Conservation (phyloP, 2,888 invertebrate species). For the Synergus laeviventris region DNA sequence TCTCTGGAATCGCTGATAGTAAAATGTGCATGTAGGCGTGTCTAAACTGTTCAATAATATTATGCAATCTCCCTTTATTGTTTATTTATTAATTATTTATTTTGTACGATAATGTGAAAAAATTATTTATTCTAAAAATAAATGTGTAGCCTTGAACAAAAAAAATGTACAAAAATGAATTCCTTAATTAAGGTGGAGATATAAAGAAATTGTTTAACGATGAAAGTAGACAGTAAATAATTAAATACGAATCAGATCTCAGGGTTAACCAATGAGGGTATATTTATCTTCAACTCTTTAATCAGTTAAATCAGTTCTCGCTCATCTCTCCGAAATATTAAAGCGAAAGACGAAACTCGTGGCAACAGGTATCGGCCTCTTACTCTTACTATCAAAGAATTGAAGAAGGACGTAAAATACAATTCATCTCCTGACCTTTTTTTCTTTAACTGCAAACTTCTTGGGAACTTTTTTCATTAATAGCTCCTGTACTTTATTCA, state of each 20-base stretch:
- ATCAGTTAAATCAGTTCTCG: neutral
- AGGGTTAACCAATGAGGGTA: neutral
- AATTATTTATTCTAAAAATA: neutral
- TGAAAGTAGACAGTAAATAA: neutral
- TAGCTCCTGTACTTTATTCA: neutral
- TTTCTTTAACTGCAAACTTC: neutral
- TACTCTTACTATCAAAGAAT: neutral
- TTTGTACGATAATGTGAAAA: neutral
- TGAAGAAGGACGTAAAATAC: constrained; percentile 4
- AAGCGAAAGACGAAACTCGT: constrained; percentile 7
- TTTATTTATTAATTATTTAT: too few relatives aligned
- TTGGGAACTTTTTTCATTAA: constrained; percentile 26
- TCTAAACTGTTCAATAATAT: neutral
- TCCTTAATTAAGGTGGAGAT: neutral
- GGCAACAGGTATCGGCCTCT: constrained; percentile 20
- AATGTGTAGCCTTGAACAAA: neutral
- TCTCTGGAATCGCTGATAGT: constrained; percentile 32
- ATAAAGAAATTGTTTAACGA: neutral
- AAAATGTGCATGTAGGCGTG: constrained; percentile 15
- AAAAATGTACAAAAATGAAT: too few relatives aligned
- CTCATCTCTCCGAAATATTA: neutral
- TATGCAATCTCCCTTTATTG: neutral
- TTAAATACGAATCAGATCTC: neutral
- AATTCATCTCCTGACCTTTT: constrained; percentile 6
- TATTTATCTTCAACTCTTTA: constrained; percentile 2